phyloP scores from a whole-genome alignment of 2,888 invertebrate genomes.

The Eristalis arbustorum region DNA sequence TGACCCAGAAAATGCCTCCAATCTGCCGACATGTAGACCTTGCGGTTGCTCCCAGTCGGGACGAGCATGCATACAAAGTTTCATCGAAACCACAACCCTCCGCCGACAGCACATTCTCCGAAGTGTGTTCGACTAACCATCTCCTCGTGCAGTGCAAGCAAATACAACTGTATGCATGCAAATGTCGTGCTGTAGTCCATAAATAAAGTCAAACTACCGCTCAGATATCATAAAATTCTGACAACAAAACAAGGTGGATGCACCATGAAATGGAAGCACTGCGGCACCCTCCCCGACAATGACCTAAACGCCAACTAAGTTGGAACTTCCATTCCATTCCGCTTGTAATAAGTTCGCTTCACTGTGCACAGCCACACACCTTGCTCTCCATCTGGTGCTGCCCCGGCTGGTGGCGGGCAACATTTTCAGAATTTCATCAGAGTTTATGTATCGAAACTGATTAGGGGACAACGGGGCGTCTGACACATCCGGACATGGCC shows the following conservation, averaged over 20 bases:
- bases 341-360: conserved; percentile 59
- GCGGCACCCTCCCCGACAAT: conserved; percentile 19
- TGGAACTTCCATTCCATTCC: conserved; percentile 50
- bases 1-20: neutral
- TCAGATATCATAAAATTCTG: conserved; percentile 61
- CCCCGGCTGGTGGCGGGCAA: conserved; percentile 1
- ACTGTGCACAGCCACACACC: conserved; percentile 42
- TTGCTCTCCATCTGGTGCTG: neutral
- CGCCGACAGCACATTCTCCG: conserved; percentile 22
- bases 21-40: neutral
- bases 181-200: conserved; percentile 35
- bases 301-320: conserved; percentile 59
- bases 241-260: conserved; percentile 65
- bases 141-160: neutral
- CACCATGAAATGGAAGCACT: conserved; percentile 38
- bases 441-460: conserved; percentile 71
- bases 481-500: conserved; percentile 46
- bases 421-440: conserved; percentile 58
- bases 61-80: neutral
- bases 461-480: conserved; percentile 43
- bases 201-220: conserved; percentile 61
- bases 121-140: neutral
- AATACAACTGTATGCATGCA: conserved; percentile 37
- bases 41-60: neutral
- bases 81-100: neutral